Percentiles rank a stretch among this genome's conserved stretches.
These are phyloP conservation scores for Tetraodon nigroviridis DNA, from an alignment of 2,113 vertebrate genomes.

Conservation along the genomic window DNA sequence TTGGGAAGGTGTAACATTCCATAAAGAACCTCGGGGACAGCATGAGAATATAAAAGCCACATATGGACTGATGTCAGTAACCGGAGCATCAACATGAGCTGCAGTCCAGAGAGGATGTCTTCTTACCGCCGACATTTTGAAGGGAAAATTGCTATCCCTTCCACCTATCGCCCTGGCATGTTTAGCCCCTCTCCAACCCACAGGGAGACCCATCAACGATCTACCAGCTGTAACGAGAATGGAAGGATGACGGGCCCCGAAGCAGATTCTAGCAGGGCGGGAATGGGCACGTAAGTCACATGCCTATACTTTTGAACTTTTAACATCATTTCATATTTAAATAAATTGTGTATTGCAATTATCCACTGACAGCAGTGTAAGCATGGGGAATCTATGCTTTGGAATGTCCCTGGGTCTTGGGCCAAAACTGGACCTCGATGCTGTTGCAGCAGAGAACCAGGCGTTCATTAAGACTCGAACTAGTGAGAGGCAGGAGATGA, in stretches of 20 bases:
- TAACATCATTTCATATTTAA: background rate
- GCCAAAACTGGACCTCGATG: conserved; percentile 60
- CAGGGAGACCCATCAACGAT: conserved; percentile 56
- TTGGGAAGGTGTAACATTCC: conserved; percentile 72
- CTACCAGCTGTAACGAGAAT: conserved; percentile 60
- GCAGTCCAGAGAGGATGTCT: conserved; percentile 74
- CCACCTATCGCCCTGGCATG: conserved; percentile 47
- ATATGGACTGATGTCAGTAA: background rate
- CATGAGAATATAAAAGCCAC: conserved; percentile 51
- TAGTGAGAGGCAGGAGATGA: conserved; percentile 68
- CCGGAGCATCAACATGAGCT: conserved; percentile 62
- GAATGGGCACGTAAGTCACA: conserved; percentile 59
- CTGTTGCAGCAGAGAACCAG: conserved; percentile 69
- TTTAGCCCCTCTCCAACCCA: conserved; percentile 70
- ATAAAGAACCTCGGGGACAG: conserved; percentile 32
- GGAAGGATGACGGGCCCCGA: conserved; percentile 40
- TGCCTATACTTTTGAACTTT: background rate
- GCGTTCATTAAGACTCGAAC: conserved; percentile 65
- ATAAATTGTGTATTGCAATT: background rate
- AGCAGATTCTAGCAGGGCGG: conserved; percentile 48
- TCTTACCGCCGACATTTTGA: conserved; percentile 77
- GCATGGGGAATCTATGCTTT: conserved; percentile 56
- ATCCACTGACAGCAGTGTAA: conserved; percentile 46
- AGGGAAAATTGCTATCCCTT: conserved; percentile 25
- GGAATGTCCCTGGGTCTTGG: conserved; percentile 50